Base-by-base conservation (phyloP, 2,797 vertebrate species). In the Catamblyrhynchus diadema region DNA sequence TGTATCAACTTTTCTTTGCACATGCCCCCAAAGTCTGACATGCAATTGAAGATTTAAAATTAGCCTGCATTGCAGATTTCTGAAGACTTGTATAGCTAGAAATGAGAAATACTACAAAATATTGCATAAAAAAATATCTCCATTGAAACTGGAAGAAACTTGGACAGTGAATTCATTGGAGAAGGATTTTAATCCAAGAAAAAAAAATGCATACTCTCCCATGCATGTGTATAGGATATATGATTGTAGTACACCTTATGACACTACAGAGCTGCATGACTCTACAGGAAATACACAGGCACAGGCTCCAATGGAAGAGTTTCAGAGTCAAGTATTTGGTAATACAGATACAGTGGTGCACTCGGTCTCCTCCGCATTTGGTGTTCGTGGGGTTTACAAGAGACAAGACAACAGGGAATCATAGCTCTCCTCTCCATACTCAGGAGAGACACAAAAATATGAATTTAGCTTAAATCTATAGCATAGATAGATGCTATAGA, bases 271-370 rank as follows among this genome's bases (percentile, higher is more conserved):
- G 20, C 30, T 73, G 15, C 39, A 30, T 37, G 44, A 48, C 56
- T 84, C 56, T 84, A 4, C 4, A 65, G n/a, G 35, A 87, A 59
- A 81, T 41, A 51, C 9, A 33, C 54, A 65, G 72, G 21, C 33
- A 81, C 47, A 72, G 20, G 69, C 23, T 84, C 42, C n/a, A n/a
- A 0, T 65, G 28, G 10, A 80, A 70, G 12, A 70, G 39, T 80
- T 87, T 82, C 44, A 37, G 30, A 23, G 21, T 56, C 3, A 1
- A 47, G 4, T 50, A 30, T 67, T 71, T 78, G 45, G 17, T 39
- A 67, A 86, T 33, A 35, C 8, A 37, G 22, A 33, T 1, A 5
- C 4, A 78, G 24, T 0, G 0, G 39, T 28, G 12, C 1, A 3
- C 2, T 1, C 50, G 16, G 11, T 72, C 47, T 74, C 16, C 25